Percentiles rank a stretch among this genome's conserved stretches.
Conservation (phyloP, 2,888 invertebrate species). For the Epinotia ramella region DNA sequence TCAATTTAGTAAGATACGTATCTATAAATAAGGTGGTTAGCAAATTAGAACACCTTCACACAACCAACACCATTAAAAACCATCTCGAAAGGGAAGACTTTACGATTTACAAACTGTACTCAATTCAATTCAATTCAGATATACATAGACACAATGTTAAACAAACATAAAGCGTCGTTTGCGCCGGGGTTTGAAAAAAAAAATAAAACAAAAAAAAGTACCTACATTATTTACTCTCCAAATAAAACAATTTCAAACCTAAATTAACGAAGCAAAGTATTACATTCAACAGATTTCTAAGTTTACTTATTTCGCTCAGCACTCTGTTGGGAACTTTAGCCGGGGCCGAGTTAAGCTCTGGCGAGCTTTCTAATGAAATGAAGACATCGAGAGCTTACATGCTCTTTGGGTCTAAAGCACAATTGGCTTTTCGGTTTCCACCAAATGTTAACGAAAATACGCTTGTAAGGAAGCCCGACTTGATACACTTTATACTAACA, state of each 20-base stretch:
- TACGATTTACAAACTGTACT: no score
- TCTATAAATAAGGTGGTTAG: no score
- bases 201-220: not conserved
- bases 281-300: constrained; percentile 11
- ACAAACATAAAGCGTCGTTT: no score
- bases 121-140: no score
- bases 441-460: constrained; percentile 4
- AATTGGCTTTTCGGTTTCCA: constrained; percentile 11
- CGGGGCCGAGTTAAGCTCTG: constrained; percentile 16
- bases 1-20: no score
- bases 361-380: constrained; percentile 33
- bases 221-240: not conserved
- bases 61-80: no score
- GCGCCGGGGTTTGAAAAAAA: no score
- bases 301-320: constrained; percentile 18
- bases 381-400: constrained; percentile 25
- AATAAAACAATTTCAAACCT: not conserved
- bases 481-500: not conserved
- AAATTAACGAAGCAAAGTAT: constrained; percentile 11
- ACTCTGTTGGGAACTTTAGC: constrained; percentile 12
- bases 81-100: no score
- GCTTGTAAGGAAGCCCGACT: not conserved
- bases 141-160: no score
- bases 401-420: constrained; percentile 2
- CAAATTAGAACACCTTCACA: no score